phyloP scores from a whole-genome alignment of 2,113 vertebrate genomes.

The Indicator indicator region DNA sequence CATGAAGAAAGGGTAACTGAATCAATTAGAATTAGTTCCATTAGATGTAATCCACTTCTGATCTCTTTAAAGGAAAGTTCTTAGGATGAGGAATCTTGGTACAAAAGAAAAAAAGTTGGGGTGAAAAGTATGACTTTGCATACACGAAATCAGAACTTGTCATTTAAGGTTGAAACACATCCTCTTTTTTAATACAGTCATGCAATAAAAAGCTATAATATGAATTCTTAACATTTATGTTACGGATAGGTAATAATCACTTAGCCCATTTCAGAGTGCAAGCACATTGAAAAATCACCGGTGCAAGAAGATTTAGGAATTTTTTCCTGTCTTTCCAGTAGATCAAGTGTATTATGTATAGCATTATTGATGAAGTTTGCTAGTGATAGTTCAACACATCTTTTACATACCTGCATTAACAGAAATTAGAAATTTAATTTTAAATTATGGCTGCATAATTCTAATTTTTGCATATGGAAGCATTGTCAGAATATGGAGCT shows the following conservation, averaged over 20 bases:
- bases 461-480: constrained; percentile 52
- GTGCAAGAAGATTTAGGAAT: background rate
- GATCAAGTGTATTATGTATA: background rate
- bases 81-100: background rate
- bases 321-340: background rate
- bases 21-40: background rate
- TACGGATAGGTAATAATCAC: background rate
- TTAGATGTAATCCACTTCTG: background rate
- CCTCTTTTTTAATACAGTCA: background rate
- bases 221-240: fast-evolving
- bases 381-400: background rate
- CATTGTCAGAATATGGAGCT: constrained; percentile 57
- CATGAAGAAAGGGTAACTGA: background rate
- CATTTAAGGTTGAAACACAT: background rate
- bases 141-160: background rate
- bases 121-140: background rate
- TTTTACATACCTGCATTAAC: background rate
- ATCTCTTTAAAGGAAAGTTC: background rate
- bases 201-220: background rate
- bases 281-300: background rate
- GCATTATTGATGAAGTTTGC: background rate
- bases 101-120: background rate
- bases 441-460: constrained; percentile 47
- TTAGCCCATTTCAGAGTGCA: background rate
- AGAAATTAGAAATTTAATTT: constrained; percentile 41